phyloP scores from a whole-genome alignment of 2,113 vertebrate genomes.

The Oxyura jamaicensis region DNA sequence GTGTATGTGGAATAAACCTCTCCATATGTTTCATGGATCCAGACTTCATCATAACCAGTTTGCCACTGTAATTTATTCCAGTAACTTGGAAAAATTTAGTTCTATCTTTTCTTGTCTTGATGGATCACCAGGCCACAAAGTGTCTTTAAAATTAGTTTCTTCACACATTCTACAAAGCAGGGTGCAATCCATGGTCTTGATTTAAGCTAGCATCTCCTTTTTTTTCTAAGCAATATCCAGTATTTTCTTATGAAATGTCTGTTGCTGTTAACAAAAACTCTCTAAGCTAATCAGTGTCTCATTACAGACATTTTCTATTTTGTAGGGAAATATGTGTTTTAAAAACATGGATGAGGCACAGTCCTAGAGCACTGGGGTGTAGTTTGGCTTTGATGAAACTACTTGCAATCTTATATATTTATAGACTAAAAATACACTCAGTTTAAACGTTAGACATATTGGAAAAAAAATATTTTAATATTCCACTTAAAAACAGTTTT shows the following conservation, averaged over 20 bases:
- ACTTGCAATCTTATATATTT: neutral
- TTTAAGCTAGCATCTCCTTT: neutral
- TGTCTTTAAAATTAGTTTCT: neutral
- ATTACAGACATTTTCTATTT: neutral
- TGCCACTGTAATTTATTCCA: neutral
- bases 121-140: neutral
- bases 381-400: neutral
- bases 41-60: neutral
- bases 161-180: neutral
- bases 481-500: neutral
- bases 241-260: neutral
- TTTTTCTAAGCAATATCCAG: neutral
- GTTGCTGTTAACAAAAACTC: neutral
- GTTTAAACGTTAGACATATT: neutral
- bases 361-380: rapidly evolving
- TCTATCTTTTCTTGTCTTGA: neutral
- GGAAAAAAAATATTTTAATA: neutral
- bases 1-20: rapidly evolving
- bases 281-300: neutral
- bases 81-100: neutral
- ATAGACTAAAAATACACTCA: neutral
- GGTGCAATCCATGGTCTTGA: neutral
- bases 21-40: neutral
- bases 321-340: neutral
- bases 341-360: neutral